These are phyloP conservation scores for Crocallis elinguaria DNA, from an alignment of 2,888 invertebrate genomes.

Conservation along the genomic window DNA sequence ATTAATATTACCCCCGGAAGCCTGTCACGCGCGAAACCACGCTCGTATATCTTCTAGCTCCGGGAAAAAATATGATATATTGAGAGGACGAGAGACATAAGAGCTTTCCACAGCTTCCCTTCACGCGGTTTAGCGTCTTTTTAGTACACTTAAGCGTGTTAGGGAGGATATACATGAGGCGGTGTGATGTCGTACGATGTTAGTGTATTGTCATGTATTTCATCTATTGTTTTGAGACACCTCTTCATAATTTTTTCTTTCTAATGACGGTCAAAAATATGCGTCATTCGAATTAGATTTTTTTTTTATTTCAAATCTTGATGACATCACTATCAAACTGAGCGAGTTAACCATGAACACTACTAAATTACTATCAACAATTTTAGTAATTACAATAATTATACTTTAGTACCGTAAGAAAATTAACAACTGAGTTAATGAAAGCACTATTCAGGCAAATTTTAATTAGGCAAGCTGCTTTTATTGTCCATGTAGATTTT, in stretches of 20 bases:
- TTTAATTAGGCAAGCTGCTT: too few relatives aligned
- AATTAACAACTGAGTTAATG: too few relatives aligned
- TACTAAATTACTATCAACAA: too few relatives aligned
- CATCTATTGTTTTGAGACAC: not conserved
- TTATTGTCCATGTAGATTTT: too few relatives aligned
- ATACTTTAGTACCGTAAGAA: too few relatives aligned
- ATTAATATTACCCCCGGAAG: constrained; percentile 82
- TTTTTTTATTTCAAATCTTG: too few relatives aligned
- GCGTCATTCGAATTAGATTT: too few relatives aligned
- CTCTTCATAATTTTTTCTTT: not conserved
- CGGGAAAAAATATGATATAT: constrained; percentile 83
- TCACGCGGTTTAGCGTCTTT: constrained; percentile 70
- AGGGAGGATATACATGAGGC: constrained; percentile 24
- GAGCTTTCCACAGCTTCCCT: constrained; percentile 73
- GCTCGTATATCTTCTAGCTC: constrained; percentile 76
- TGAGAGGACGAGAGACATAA: constrained; percentile 77
- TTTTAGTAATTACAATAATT: too few relatives aligned
- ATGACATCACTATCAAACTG: too few relatives aligned
- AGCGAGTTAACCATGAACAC: too few relatives aligned
- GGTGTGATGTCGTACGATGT: constrained; percentile 13
- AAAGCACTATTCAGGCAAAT: too few relatives aligned
- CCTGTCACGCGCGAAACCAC: constrained; percentile 80
- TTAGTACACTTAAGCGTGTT: constrained; percentile 44
- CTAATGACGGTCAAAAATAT: not conserved
- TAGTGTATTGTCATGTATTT: constrained; percentile 13